These are phyloP conservation scores for Macrosteles quadrilineatus DNA, from an alignment of 1,140 invertebrate species.

Conservation along the genomic window DNA sequence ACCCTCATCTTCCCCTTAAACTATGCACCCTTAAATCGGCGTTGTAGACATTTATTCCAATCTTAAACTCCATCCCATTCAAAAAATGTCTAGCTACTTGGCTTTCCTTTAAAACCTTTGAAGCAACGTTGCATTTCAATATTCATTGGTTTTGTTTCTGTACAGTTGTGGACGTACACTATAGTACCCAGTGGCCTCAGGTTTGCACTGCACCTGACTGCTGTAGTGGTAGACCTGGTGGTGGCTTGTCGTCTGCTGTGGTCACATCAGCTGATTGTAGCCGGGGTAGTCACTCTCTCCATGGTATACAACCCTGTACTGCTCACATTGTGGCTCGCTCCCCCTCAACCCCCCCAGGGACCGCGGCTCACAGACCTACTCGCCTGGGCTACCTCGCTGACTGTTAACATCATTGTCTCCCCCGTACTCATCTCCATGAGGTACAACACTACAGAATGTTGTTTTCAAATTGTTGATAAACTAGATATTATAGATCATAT, in stretches of 20 bases:
- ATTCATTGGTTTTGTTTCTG: constrained; percentile 5
- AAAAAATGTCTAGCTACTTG: too few relatives aligned
- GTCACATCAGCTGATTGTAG: not conserved
- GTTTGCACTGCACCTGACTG: constrained; percentile 35
- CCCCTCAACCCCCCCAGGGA: not conserved
- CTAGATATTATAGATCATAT: too few relatives aligned
- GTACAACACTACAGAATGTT: not conserved
- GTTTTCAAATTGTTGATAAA: too few relatives aligned
- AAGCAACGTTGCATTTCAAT: not conserved
- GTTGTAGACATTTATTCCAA: too few relatives aligned
- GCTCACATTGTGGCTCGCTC: not conserved
- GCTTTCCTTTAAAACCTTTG: too few relatives aligned
- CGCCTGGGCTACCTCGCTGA: not conserved
- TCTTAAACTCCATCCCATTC: too few relatives aligned
- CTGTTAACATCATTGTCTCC: not conserved
- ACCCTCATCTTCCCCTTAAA: too few relatives aligned
- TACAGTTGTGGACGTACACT: constrained; percentile 40
- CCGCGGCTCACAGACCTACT: not conserved
- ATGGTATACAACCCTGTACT: constrained; percentile 55
- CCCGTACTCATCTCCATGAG: not conserved
- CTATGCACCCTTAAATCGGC: too few relatives aligned
- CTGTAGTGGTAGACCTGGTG: constrained; percentile 32
- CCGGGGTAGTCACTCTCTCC: constrained; percentile 47
- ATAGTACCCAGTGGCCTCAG: constrained; percentile 32
- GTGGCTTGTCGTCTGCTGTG: constrained; percentile 14